Base-by-base conservation (phyloP, 2,797 vertebrate species). In the Fistularia commersonii region DNA sequence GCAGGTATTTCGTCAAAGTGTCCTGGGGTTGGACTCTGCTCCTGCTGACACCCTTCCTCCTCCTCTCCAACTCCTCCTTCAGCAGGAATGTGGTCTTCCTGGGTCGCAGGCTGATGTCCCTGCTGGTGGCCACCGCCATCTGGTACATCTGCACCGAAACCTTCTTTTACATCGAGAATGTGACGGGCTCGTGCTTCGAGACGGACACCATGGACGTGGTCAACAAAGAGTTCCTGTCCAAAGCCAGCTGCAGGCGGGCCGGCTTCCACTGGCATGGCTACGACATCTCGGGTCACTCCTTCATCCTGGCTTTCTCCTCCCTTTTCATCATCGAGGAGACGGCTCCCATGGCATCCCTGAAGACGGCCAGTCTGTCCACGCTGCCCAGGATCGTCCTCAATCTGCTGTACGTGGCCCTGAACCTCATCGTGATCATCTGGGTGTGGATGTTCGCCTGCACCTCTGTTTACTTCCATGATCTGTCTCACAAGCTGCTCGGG, bases 251-350 rank as follows among this genome's bases (percentile, higher is more conserved):
- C 88, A 88, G 66, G 45, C 64, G 23, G 8, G 86, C 84, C 6
- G 89, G 92, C 0, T 90, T 93, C 31, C 73, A 84, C 33, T 99
- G 97, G 97, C 14, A 81, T 0, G 93, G 94, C 49, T 93, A 89
- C 1, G 97, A 99, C 89, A 96, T 99, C 80, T 99, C 97, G 0
- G 96, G 97, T 11, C 95, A 99, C 84, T 95, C 90, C 46, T 99
- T 99, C 67, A 91, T 99, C 64, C 90, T 99, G 61, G 64, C 93
- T 0, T 99, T 93, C 80, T 97, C 95, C 0, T 71, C 91, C 0
- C 92, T 99, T 38, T 83, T 95, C 73, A 98, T 99, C 5, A 51
- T 91, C 64, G 96, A 99, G 65, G 97, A 99, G 44, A 90, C 89
- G 36, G 88, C 88, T 0, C 89, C 95, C 11, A 91, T 96, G 86